Evolutionary conservation across 2,113 vertebrate genomes (phyloP).

Genomic region (Glaucomys volans): DNA sequence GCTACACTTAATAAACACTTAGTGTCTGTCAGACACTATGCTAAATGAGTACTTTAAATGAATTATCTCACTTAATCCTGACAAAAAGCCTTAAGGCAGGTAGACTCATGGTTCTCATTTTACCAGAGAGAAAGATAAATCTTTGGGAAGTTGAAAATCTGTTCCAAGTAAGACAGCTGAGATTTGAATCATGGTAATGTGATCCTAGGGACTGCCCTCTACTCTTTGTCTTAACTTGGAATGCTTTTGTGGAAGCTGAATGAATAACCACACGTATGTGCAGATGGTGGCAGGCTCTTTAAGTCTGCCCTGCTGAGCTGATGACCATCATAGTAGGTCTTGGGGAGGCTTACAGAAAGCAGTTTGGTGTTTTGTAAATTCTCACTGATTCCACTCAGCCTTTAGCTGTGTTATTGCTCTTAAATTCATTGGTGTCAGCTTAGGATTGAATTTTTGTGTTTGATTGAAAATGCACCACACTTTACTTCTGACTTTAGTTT

Average conservation of each 20-base stretch:
- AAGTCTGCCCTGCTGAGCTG: no score
- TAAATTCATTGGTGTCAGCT: background rate
- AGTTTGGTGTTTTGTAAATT: background rate
- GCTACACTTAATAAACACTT: background rate
- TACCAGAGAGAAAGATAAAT: background rate
- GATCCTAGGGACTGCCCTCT: background rate
- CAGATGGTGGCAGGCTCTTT: background rate
- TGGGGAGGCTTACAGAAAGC: background rate
- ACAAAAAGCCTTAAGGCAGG: background rate
- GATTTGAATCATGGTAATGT: background rate
- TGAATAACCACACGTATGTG: fast-evolving
- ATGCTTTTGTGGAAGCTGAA: background rate
- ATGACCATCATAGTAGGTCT: background rate
- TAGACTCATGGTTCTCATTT: background rate
- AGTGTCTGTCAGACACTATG: background rate
- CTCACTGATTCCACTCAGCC: background rate
- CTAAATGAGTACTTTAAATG: background rate
- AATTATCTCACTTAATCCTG: background rate
- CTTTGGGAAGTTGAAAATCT: background rate
- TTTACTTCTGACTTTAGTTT: background rate
- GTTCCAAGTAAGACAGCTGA: background rate
- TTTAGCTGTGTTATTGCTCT: background rate
- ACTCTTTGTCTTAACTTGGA: background rate
- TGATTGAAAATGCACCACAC: background rate
- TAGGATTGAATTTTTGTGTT: background rate